Base-by-base conservation (phyloP, 2,113 vertebrate genomes). In the Daboia siamensis region DNA sequence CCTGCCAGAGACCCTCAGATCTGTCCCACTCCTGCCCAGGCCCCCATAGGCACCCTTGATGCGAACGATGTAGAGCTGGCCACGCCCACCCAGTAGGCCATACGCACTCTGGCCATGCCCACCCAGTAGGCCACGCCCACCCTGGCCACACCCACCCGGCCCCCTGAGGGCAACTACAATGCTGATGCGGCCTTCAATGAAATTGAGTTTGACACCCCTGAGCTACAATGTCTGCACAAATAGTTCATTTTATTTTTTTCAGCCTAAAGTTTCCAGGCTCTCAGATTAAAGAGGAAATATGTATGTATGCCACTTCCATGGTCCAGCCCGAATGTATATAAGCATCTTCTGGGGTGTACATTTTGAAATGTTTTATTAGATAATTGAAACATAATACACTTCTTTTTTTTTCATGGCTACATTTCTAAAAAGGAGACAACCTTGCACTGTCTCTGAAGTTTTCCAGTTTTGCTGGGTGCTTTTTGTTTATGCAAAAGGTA, bases 391-490 rank as follows among this genome's bases (percentile, higher is more conserved):
- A 59, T 54, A 46, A 3, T 26, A 10, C 89, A 3, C 59, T 95
- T 87, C 90, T 0, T 48, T 93, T 87, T 86, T 94, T 90, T 96
- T 90, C 15, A 91, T 93, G 46, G 89, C 93, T 69, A 96, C 6
- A 96, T 29, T 93, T 90, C 92, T 94, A 95, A 11, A 90, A 96
- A 99, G 99, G 88, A 98, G 98, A 7, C 98, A 99, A 12, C 99
- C 98, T 0, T 99, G 99, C 96, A 99, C 99, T 0, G 98, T 99
- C 80, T 96, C 97, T 0, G 99, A 99, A 95, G 98, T 99, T 95
- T 99, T 99, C 97, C 98, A 98, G 95, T 99, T 99, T 94, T 99
- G 98, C 96, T 99, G 99, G 99, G 98, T 99, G 91, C 96, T 99
- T 93, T 99, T 99, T 95, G 97, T 99, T 95, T 98, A 99, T 90